Conservation (phyloP, 1,140 invertebrate genomes). For the Pogonomyrmex barbatus region DNA sequence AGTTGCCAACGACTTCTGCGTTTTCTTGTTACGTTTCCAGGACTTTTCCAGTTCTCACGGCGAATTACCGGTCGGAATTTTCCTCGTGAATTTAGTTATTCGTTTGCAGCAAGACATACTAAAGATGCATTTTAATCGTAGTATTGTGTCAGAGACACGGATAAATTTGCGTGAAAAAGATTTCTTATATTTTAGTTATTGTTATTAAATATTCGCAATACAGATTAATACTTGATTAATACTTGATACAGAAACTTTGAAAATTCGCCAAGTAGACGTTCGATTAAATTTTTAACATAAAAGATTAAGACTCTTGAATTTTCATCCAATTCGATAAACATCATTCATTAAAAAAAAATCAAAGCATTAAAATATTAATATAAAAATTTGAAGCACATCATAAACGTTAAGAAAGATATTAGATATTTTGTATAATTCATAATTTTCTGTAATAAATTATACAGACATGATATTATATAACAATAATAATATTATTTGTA, state of each 20-base stretch:
- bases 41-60: background rate
- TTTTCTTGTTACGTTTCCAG: slow-evolving; percentile 31
- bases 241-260: background rate
- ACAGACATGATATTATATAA: background rate
- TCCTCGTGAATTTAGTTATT: background rate
- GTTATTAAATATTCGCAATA: background rate
- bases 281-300: slow-evolving; percentile 22
- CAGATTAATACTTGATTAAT: background rate
- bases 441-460: slow-evolving; percentile 49
- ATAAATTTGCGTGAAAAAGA: background rate
- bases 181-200: slow-evolving; percentile 1
- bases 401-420: background rate
- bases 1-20: slow-evolving; percentile 34
- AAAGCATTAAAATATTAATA: background rate
- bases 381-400: background rate
- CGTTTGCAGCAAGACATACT: background rate
- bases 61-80: slow-evolving; percentile 1
- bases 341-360: background rate
- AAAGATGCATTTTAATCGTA: background rate
- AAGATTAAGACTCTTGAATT: background rate
- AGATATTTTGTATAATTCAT: background rate
- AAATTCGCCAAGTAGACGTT: background rate
- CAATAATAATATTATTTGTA: background rate
- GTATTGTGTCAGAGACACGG: background rate
- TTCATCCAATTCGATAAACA: background rate